phyloP scores from a whole-genome alignment of 2,888 invertebrate species.

The Doris montereyensis region DNA sequence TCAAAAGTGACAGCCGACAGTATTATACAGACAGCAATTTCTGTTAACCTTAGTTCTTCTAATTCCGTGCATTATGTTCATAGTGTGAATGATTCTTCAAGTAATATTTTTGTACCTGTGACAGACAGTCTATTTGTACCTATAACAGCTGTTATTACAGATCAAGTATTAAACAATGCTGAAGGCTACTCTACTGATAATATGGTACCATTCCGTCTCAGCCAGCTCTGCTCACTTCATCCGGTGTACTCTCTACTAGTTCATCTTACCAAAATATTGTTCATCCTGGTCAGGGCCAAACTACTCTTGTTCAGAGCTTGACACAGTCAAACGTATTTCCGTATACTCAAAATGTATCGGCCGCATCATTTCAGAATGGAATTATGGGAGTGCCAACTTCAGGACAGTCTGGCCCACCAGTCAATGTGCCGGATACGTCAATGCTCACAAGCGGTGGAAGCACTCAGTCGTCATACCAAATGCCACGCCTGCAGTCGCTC shows the following conservation, averaged over 20 bases:
- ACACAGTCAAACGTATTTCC: conserved; percentile 37
- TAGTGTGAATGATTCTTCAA: conserved; percentile 69
- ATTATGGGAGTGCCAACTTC: too few relatives aligned
- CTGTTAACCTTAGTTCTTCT: conserved; percentile 69
- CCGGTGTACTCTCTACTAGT: conserved; percentile 26
- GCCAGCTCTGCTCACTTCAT: conserved; percentile 25
- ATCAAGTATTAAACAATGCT: conserved; percentile 43
- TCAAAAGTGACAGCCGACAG: conserved; percentile 44
- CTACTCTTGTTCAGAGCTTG: conserved; percentile 35
- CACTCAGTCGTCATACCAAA: too few relatives aligned
- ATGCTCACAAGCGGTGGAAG: too few relatives aligned
- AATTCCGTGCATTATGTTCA: conserved; percentile 70
- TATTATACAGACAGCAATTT: conserved; percentile 44
- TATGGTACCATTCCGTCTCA: conserved; percentile 36
- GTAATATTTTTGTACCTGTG: conserved; percentile 63
- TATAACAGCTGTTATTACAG: conserved; percentile 54
- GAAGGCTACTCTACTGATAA: conserved; percentile 33
- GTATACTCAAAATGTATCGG: conserved; percentile 33
- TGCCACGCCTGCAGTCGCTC: too few relatives aligned
- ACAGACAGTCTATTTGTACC: conserved; percentile 51
- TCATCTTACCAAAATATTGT: conserved; percentile 26
- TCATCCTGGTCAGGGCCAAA: conserved; percentile 33
- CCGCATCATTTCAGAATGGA: conserved; percentile 1
- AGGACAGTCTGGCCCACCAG: too few relatives aligned
- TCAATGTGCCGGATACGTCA: too few relatives aligned